A percentile compares a stretch with the other conserved stretches of the same genome.
These are phyloP conservation scores for Piprites chloris DNA, from an alignment of 2,113 vertebrate genomes.

Conservation along the genomic window DNA sequence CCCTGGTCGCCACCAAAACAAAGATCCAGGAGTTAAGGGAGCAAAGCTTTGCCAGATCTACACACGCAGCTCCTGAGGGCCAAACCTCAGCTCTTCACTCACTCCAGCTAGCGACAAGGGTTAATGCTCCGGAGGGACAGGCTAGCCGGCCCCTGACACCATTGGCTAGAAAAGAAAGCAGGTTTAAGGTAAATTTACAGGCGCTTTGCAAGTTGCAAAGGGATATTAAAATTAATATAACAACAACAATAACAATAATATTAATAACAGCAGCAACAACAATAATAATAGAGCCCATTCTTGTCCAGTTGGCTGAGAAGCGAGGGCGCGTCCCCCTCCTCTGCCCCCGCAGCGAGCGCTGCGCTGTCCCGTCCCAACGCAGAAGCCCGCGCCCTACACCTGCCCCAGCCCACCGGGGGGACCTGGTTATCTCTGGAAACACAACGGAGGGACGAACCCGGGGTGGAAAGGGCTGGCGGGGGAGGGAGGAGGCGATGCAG, in stretches of 20 bases:
- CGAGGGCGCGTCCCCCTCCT: not conserved
- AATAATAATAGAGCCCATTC: not conserved
- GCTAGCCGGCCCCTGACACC: conserved; percentile 43
- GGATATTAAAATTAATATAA: not conserved
- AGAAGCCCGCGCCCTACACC: not conserved
- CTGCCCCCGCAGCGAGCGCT: not conserved
- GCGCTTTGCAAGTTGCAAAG: not conserved
- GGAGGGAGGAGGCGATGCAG: not conserved
- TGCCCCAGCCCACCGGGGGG: not conserved
- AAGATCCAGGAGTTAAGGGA: conserved; percentile 65
- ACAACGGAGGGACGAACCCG: not conserved
- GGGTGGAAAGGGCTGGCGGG: not conserved
- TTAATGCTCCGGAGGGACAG: conserved; percentile 56
- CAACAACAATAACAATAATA: not conserved
- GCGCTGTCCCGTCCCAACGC: not conserved
- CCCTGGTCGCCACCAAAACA: conserved; percentile 63
- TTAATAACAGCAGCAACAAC: not conserved
- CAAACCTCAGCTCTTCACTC: conserved; percentile 55
- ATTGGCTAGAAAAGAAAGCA: conserved; percentile 45
- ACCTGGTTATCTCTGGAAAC: not conserved
- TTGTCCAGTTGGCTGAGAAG: not conserved
- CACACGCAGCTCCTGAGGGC: conserved; percentile 41
- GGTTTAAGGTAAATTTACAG: conserved; percentile 38
- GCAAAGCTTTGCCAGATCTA: conserved; percentile 60
- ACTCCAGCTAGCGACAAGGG: conserved; percentile 55